A percentile compares a stretch with the other conserved stretches of the same genome.
Conservation (phyloP, 2,888 invertebrate genomes). For the Cosmia trapezina region DNA sequence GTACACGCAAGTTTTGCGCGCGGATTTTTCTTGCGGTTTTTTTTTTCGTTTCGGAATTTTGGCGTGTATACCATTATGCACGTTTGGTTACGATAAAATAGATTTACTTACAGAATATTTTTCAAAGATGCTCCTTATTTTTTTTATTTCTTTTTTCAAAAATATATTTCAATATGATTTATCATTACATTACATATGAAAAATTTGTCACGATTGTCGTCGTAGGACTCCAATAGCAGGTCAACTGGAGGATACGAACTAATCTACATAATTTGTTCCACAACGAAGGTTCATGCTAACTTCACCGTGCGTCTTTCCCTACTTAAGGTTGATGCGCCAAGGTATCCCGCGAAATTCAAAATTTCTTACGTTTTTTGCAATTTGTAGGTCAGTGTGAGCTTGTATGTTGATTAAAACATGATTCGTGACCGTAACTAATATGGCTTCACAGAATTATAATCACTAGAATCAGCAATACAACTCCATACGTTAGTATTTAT, state of each 20-base stretch:
- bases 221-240: background rate
- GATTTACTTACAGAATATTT: background rate
- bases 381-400: too few species aligned
- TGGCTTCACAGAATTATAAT: too few species aligned
- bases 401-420: too few species aligned
- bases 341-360: too few species aligned
- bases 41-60: conserved; percentile 24
- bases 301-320: background rate
- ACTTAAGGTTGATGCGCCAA: too few species aligned
- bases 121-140: background rate
- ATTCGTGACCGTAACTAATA: too few species aligned
- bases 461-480: too few species aligned
- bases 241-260: conserved; percentile 26
- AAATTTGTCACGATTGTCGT: background rate
- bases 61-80: background rate
- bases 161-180: too few species aligned
- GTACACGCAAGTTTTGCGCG: conserved; percentile 65
- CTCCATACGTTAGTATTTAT: too few species aligned
- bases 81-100: background rate
- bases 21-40: conserved; percentile 44
- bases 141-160: background rate
- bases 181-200: too few species aligned
- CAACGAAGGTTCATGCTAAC: background rate
- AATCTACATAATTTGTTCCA: conserved; percentile 19
- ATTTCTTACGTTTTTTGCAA: too few species aligned